phyloP scores from a whole-genome alignment of 2,797 vertebrate species.

The Diplodus puntazzo region DNA sequence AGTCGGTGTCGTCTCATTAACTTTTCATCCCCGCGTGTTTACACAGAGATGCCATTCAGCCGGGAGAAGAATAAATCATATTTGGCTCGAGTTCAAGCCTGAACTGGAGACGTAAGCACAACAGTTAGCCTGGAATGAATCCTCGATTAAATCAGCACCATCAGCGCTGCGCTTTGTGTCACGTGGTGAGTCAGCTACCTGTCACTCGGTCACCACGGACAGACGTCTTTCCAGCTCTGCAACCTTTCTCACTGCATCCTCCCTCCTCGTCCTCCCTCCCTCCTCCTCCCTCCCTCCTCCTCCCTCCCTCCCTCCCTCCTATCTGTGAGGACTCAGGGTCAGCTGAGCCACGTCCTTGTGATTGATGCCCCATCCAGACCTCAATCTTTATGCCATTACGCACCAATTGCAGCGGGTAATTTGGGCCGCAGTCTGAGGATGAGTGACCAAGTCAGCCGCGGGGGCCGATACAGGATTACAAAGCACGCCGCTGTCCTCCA shows the following conservation, averaged over 20 bases:
- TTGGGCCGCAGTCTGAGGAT: constrained; percentile 53
- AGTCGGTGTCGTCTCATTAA: no score
- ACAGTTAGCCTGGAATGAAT: constrained; percentile 8
- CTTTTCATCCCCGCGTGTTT: background rate
- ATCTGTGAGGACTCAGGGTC: constrained; percentile 54
- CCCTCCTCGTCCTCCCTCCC: no score
- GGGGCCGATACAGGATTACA: constrained; percentile 57
- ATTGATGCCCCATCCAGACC: constrained; percentile 68
- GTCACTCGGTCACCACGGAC: no score
- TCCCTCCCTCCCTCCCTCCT: background rate
- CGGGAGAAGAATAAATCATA: background rate
- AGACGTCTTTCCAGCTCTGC: background rate
- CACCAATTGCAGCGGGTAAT: constrained; percentile 62
- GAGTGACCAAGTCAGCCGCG: constrained; percentile 50
- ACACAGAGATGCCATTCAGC: background rate
- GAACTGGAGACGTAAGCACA: background rate
- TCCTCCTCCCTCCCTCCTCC: no score
- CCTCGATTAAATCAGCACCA: constrained; percentile 6
- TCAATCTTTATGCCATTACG: constrained; percentile 75
- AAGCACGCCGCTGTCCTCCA: constrained; percentile 70
- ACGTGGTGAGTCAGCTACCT: no score
- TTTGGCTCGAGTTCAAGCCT: background rate
- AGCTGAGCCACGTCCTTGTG: constrained; percentile 51
- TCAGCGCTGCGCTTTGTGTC: background rate
- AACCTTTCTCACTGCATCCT: background rate